These are phyloP conservation scores for Cyaniris semiargus DNA, from an alignment of 2,888 invertebrate genomes.

Conservation along the genomic window DNA sequence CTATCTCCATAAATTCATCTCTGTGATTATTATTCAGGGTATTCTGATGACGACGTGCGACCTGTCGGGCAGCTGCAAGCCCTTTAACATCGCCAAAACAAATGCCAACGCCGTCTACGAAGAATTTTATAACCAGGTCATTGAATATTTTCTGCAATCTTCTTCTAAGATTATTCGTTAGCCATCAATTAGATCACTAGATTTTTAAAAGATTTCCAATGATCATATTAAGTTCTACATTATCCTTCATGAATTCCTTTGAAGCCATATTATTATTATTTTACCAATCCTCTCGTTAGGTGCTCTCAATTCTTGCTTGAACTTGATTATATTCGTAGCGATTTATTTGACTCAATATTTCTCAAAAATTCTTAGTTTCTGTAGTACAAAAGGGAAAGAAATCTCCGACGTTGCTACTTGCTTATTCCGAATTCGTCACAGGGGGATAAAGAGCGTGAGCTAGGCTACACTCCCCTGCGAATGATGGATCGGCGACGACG, in stretches of 20 bases:
- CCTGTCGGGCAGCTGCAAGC: slow-evolving; percentile 81
- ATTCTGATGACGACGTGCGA: slow-evolving; percentile 82
- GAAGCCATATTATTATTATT: too few species aligned
- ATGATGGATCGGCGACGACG: slow-evolving; percentile 83
- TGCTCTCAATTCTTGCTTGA: too few species aligned
- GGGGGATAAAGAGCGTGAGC: slow-evolving; percentile 81
- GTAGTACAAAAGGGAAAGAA: background rate
- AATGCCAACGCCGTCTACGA: slow-evolving; percentile 79
- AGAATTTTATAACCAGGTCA: slow-evolving; percentile 77
- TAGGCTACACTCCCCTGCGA: slow-evolving; percentile 81
- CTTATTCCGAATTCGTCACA: slow-evolving; percentile 46
- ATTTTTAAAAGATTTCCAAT: background rate
- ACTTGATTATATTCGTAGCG: too few species aligned
- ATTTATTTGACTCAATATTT: too few species aligned
- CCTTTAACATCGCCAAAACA: slow-evolving; percentile 76
- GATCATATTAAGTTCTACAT: too few species aligned
- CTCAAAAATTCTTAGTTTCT: too few species aligned
- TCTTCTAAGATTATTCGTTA: background rate
- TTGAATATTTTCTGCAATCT: background rate
- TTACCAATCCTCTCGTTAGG: too few species aligned
- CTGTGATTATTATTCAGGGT: slow-evolving; percentile 53
- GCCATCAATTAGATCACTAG: background rate
- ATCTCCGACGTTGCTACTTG: background rate
- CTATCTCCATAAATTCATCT: too few species aligned
- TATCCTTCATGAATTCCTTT: too few species aligned